Evolutionary conservation across 1,140 invertebrate species (phyloP), one percentile per base, ranked within the genome.

Genomic region (Pseudomyrmex pallidus): DNA sequence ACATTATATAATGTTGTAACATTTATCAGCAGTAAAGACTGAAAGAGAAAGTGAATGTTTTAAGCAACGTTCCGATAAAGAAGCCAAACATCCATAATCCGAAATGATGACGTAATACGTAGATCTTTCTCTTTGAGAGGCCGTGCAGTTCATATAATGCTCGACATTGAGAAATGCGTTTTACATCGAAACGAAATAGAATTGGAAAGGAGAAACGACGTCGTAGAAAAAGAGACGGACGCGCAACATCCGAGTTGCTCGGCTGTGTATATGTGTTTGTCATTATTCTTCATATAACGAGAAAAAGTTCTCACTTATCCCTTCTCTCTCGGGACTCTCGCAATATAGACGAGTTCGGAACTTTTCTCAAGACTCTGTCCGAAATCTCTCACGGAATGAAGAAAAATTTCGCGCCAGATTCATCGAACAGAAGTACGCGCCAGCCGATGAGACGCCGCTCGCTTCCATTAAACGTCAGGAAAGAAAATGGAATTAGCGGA

Each of bases 401-500:
- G 66, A 80, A 80, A 72, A 80, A 80, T 80, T 80, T 66, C 56
- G 54, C 15, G 59, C 76, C 66, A 61, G 76, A 80, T 72, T 80
- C 76, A 80, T 80, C 76, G 76, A 80, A 80, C 76, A 66, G 76
- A 80, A 80, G 54, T 72, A 72, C 61, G 56, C 66, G 62, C 7
- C 35, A 35, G 76, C 66, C 66, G 76, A 80, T 80, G 76, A 80
- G 76, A 80, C 76, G 64, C 35, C 35, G 35, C 56, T 72, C 76
- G 54, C 76, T 59, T 80, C 76, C 76, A 80, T 80, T 80, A 80
- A 80, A 80, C 48, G 66, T 80, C 76, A 72, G n/a, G 76, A 72
- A 70, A 80, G 66, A 80, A 80, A 80, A 80, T 80, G 76, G 76
- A 80, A 80, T 80, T 80, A 80, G 76, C 66, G 76, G 44, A 80